A percentile compares a stretch with the other conserved stretches of the same genome.
These are phyloP conservation scores for Coranthus polyacanthus DNA, from an alignment of 2,797 vertebrate species.

Conservation along the genomic window DNA sequence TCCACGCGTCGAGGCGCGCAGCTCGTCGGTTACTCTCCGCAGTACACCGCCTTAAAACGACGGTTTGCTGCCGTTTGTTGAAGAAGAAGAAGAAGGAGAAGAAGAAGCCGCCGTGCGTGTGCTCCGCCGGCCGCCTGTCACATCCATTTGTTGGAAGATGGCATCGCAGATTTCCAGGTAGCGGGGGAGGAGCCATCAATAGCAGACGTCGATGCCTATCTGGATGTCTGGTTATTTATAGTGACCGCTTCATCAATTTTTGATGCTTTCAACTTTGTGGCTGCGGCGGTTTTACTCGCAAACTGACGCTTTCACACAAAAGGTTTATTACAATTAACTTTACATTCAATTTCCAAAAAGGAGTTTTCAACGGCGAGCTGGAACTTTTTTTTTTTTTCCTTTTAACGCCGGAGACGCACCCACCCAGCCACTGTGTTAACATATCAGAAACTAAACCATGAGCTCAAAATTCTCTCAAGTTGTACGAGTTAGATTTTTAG, in stretches of 20 bases:
- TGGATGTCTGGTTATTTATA: constrained; percentile 76
- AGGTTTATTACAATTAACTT: too few species aligned
- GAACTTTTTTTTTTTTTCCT: too few species aligned
- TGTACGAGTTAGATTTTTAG: too few species aligned
- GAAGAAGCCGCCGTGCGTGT: background rate
- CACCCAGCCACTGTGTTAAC: too few species aligned
- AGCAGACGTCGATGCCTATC: constrained; percentile 68
- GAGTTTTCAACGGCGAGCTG: too few species aligned
- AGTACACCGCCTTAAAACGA: background rate
- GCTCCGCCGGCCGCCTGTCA: constrained; percentile 59
- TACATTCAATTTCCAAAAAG: too few species aligned
- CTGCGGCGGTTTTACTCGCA: background rate
- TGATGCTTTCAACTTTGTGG: constrained; percentile 53
- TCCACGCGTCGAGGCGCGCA: constrained; percentile 31
- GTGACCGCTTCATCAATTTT: constrained; percentile 62
- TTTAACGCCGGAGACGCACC: too few species aligned
- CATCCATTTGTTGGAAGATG: constrained; percentile 74
- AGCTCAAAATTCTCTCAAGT: too few species aligned
- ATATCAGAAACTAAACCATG: too few species aligned
- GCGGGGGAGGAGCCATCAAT: constrained; percentile 74
- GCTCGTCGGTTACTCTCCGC: background rate
- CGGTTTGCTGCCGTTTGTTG: background rate
- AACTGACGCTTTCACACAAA: too few species aligned
- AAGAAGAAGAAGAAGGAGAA: too few species aligned
- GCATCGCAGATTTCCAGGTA: constrained; percentile 84